A percentile compares a stretch with the other conserved stretches of the same genome.
Conservation (phyloP, 2,888 invertebrate species). For the Pinctada fucata region DNA sequence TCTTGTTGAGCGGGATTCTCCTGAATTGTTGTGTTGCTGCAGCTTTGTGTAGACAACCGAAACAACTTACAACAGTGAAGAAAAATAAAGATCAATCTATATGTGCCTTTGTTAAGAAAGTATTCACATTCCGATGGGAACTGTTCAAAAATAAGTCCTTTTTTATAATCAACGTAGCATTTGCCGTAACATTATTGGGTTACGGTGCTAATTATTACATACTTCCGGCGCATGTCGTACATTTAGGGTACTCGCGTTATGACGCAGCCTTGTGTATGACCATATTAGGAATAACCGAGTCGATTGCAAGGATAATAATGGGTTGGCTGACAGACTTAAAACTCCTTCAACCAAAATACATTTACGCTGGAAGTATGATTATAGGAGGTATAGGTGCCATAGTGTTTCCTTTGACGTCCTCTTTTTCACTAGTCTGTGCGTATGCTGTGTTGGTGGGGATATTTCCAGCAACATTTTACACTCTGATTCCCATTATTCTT, state of each 20-base stretch:
- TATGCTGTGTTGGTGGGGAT: constrained; percentile 25
- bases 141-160: constrained; percentile 77
- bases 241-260: constrained; percentile 80
- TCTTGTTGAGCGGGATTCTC: constrained; percentile 43
- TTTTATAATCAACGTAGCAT: constrained; percentile 85
- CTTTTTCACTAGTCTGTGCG: neutral
- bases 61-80: constrained; percentile 7
- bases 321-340: constrained; percentile 87
- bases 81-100: neutral
- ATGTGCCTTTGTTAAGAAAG: neutral
- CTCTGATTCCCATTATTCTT: constrained; percentile 20
- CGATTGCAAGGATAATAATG: constrained; percentile 84
- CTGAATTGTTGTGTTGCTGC: constrained; percentile 46
- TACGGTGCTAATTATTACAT: constrained; percentile 88
- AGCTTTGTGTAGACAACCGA: constrained; percentile 43
- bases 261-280: constrained; percentile 78
- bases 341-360: constrained; percentile 81
- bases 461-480: constrained; percentile 29
- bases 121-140: constrained; percentile 15
- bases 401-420: neutral
- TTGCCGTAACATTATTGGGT: constrained; percentile 86
- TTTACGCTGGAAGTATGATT: constrained; percentile 17
- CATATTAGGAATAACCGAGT: constrained; percentile 85
- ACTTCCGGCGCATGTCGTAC: constrained; percentile 85
- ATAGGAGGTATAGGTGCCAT: constrained; percentile 16